Evolutionary conservation across 2,797 vertebrate species (phyloP).

Genomic region (Onychomys leucogaster): DNA sequence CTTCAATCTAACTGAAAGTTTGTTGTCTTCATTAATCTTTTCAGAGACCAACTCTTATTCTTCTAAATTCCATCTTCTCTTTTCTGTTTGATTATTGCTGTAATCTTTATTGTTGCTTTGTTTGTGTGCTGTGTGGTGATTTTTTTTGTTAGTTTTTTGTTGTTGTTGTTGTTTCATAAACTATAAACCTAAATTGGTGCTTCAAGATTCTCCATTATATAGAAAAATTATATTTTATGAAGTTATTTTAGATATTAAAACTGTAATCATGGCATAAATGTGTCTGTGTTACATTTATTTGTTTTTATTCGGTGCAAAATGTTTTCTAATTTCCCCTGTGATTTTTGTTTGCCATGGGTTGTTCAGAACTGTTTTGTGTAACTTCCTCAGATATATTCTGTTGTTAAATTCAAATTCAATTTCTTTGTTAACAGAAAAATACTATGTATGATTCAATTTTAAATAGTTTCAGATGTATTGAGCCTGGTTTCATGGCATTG

Average conservation of each 20-base stretch:
- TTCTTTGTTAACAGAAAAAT: neutral
- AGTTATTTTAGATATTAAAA: neutral
- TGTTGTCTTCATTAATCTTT: neutral
- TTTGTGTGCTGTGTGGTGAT: neutral
- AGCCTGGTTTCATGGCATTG: neutral
- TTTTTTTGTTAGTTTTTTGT: neutral
- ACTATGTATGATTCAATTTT: neutral
- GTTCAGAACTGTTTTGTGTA: neutral
- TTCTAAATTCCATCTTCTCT: neutral
- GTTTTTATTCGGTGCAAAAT: neutral
- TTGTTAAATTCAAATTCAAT: constrained; percentile 7
- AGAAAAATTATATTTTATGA: neutral
- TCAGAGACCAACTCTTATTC: neutral
- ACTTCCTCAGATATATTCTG: neutral
- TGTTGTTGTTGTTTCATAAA: neutral
- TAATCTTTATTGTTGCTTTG: neutral
- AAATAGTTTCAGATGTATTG: neutral
- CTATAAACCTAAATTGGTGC: neutral
- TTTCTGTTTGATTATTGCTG: neutral
- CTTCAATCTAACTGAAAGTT: neutral
- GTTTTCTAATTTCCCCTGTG: neutral
- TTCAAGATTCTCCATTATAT: neutral
- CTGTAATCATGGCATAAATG: neutral
- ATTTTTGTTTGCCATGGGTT: neutral
- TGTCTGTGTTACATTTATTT: neutral